phyloP scores from a whole-genome alignment of 2,113 vertebrate species.

The Dipodomys ordii region DNA sequence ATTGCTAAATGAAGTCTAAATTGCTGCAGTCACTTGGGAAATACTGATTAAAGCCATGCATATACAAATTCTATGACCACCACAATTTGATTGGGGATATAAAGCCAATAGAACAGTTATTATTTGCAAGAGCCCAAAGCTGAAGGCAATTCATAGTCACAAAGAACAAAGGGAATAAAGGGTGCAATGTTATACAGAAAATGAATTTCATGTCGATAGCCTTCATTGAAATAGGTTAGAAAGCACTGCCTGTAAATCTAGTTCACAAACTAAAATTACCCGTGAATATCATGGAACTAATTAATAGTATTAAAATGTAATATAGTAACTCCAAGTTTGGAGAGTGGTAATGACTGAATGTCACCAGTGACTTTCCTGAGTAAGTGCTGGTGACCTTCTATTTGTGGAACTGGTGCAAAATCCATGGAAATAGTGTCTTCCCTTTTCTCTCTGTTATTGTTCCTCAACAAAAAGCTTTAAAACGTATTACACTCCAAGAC shows the following conservation, averaged over 20 bases:
- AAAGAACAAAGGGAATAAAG: neutral
- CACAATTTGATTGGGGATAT: neutral
- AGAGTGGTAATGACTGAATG: neutral
- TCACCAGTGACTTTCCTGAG: accelerated
- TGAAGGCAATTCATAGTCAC: neutral
- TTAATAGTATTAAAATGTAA: neutral
- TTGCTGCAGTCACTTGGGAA: neutral
- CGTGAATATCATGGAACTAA: neutral
- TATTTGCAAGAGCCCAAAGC: neutral
- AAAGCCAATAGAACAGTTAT: neutral
- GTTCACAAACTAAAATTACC: neutral
- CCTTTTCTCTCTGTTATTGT: neutral
- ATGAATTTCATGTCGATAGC: neutral
- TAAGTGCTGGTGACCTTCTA: neutral
- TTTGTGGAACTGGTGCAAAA: neutral
- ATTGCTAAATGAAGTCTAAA: neutral
- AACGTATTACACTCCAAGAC: no score
- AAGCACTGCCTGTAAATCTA: neutral
- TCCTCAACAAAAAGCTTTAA: neutral
- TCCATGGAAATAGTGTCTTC: neutral
- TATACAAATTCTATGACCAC: neutral
- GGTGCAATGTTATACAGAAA: neutral
- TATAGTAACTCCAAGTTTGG: neutral
- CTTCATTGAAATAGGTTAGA: neutral
- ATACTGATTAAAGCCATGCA: neutral